phyloP scores from a whole-genome alignment of 2,888 invertebrate genomes.

The Abrostola triplasia region DNA sequence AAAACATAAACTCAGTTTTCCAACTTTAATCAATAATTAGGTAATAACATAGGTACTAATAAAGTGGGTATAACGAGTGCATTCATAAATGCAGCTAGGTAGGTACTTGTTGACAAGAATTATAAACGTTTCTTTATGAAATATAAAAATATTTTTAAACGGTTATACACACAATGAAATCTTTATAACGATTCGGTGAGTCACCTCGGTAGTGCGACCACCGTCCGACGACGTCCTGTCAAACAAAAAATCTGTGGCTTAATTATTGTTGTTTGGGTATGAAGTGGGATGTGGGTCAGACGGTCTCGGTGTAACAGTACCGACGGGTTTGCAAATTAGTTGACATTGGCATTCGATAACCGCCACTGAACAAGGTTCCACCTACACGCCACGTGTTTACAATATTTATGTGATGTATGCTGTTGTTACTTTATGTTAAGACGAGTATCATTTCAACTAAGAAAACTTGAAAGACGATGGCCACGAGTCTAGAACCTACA shows the following conservation, averaged over 20 bases:
- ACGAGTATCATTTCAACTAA: too few species aligned
- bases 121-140: constrained; percentile 15
- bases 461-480: too few species aligned
- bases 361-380: constrained; percentile 49
- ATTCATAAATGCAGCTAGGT: constrained; percentile 31
- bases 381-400: constrained; percentile 46
- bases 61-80: constrained; percentile 20
- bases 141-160: constrained; percentile 16
- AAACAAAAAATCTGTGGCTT: constrained; percentile 54
- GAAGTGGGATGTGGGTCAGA: constrained; percentile 72
- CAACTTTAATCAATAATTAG: constrained; percentile 29
- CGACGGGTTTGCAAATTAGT: constrained; percentile 82
- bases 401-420: constrained; percentile 35
- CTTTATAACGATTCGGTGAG: constrained; percentile 18
- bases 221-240: constrained; percentile 36
- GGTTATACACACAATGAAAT: constrained; percentile 18
- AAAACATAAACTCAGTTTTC: not conserved
- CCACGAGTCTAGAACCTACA: too few species aligned
- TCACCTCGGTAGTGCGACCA: constrained; percentile 29
- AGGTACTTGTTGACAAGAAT: constrained; percentile 6
- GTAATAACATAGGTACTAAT: not conserved
- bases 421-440: not conserved
- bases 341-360: constrained; percentile 82
- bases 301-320: constrained; percentile 72
- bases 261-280: constrained; percentile 59